Percentiles rank a stretch among this genome's conserved stretches.
Conservation (phyloP, 2,888 invertebrate genomes). For the Ptycholaimellus sp. region DNA sequence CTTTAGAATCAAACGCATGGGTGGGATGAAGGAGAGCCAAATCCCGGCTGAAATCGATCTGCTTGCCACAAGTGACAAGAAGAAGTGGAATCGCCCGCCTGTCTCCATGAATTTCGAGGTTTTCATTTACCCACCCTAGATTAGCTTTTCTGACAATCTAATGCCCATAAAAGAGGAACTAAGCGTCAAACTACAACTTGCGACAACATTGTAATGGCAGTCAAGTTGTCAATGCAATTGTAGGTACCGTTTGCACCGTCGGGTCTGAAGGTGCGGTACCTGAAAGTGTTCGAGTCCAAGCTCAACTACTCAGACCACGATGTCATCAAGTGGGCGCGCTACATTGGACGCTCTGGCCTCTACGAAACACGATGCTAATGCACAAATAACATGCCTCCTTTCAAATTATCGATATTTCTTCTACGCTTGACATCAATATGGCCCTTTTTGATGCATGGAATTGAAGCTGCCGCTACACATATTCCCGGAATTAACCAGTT, state of each 20-base stretch:
- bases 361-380: constrained; percentile 86
- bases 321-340: constrained; percentile 99
- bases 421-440: too few relatives aligned
- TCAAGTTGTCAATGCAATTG: too few relatives aligned
- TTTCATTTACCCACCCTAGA: too few relatives aligned
- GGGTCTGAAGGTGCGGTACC: constrained; percentile 93
- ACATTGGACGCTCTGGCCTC: constrained; percentile 91
- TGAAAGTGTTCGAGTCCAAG: constrained; percentile 98
- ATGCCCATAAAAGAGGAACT: too few relatives aligned
- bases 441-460: too few relatives aligned
- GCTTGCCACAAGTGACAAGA: constrained; percentile 54
- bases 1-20: constrained; percentile 37
- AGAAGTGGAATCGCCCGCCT: constrained; percentile 98
- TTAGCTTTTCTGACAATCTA: too few relatives aligned
- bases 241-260: constrained; percentile 95
- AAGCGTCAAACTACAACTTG: too few relatives aligned
- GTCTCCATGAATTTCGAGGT: constrained; percentile 99
- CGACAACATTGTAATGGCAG: too few relatives aligned
- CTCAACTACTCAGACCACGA: constrained; percentile 99
- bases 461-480: too few relatives aligned
- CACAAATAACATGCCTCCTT: too few relatives aligned
- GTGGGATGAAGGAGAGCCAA: constrained; percentile 90
- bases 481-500: too few relatives aligned
- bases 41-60: constrained; percentile 95
- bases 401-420: too few relatives aligned